Base-by-base conservation (phyloP, 2,797 vertebrate species). In the Sebastes iracundus region DNA sequence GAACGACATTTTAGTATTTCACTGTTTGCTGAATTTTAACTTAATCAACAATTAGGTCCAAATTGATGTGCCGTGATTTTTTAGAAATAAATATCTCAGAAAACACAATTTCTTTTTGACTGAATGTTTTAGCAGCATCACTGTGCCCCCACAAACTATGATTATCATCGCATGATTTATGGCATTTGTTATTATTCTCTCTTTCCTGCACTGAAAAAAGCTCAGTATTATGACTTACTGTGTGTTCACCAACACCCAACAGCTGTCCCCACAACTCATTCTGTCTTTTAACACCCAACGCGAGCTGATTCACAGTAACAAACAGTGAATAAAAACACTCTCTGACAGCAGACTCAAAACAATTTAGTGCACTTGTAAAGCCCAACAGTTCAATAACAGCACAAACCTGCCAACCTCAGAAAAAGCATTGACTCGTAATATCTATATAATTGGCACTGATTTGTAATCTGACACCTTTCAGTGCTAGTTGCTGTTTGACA, bases 401-500 rank as follows among this genome's bases (percentile, higher is more conserved):
- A 80, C 49, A 81, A 84, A 82, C 56, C 84, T 85, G 76, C 72
- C 77, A 79, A 69, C 67, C 68, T 62, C 20, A 80, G 77, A 69
- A 80, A 87, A 86, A 77, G 38, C 69, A 79, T 59, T n/a, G 77
- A 83, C 66, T 88, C 6, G 23, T 85, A 87, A 88, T 84, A 79
- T 90, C 71, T 62, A 55, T 73, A 81, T 91, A 92, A 94, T 92
- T 88, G 78, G 16, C 77, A 76, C 46, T 77, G 89, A 90, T 93
- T 90, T 88, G 72, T 81, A 89, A 92, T 93, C 62, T 79, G 82
- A 94, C 90, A 94, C 91, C 85, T 93, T 85, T 90, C 88, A 77
- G 33, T 58, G 61, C 60, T 67, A 69, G 73, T 82, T 91, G 75
- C 73, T 85, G 33, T 86, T 84, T 85, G 88, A 90, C 87, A 84